Percentiles rank a stretch among this genome's conserved stretches.
Evolutionary conservation across 2,797 vertebrate species (phyloP).

Genomic region (Sebastiscus albofasciatus): DNA sequence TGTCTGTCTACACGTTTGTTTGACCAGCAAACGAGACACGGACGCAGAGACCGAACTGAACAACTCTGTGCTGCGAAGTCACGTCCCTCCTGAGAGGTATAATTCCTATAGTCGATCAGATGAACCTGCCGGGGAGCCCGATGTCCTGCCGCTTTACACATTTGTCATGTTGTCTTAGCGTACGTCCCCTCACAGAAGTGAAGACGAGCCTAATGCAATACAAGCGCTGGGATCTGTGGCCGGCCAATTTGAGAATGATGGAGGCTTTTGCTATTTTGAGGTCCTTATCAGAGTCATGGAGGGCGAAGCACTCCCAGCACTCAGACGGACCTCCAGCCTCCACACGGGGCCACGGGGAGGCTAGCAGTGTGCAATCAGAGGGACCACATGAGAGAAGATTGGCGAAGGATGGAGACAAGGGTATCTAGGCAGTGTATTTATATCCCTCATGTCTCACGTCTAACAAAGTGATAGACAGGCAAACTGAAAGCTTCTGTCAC

Average conservation of each 20-base stretch:
- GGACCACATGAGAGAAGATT: constrained; percentile 57
- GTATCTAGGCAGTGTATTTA: constrained; percentile 80
- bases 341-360: constrained; percentile 19
- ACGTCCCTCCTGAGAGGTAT: constrained; percentile 17
- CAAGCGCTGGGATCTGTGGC: background rate
- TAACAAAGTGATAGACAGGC: constrained; percentile 77
- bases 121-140: background rate
- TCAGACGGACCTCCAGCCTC: constrained; percentile 50
- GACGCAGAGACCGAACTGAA: constrained; percentile 24
- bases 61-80: constrained; percentile 22
- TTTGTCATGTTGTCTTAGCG: background rate
- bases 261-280: constrained; percentile 63
- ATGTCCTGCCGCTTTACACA: background rate
- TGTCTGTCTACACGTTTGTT: constrained; percentile 46
- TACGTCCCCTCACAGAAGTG: background rate
- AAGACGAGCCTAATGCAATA: constrained; percentile 36
- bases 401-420: constrained; percentile 72
- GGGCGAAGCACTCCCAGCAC: constrained; percentile 34
- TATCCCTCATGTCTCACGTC: constrained; percentile 79
- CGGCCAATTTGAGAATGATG: constrained; percentile 39
- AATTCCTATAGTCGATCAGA: constrained; percentile 27
- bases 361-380: constrained; percentile 43
- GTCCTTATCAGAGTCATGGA: constrained; percentile 65
- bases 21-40: constrained; percentile 51
- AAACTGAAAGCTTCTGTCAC: constrained; percentile 78